Base-by-base conservation (phyloP, 2,797 vertebrate genomes). In the Hoplostethus mediterraneus region DNA sequence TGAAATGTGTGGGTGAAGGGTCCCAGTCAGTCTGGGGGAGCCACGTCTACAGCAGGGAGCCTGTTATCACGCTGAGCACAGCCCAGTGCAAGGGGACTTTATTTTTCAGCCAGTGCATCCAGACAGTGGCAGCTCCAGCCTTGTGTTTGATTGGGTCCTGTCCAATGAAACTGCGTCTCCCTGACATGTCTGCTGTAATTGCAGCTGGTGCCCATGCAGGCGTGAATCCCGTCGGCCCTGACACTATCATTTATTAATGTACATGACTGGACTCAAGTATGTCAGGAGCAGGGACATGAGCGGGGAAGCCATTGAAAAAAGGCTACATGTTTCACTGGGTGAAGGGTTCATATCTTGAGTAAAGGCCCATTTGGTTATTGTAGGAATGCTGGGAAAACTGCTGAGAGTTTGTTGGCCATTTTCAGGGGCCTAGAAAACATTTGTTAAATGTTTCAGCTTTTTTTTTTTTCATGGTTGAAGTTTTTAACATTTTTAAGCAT, bases 161-260 rank as follows among this genome's bases (percentile, higher is more conserved):
- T 84, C 70, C 14, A 38, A 73, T 65, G 82, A 74, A 83, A 62
- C 68, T 71, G 59, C 47, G 70, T 77, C 73, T 78, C 74, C 72
- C 65, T 73, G 72, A 84, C 88, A 85, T 61, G 80, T 81, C 75
- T 63, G 71, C 61, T 62, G 57, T 88, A 82, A 85, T 87, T 90
- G 87, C 75, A 79, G 82, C 75, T 64, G 77, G 87, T 82, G 88
- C 70, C 81, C 87, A 81, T 82, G 85, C 75, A 80, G 86, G 87
- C 70, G 54, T 88, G 89, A 93, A 86, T 86, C 80, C 83, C 80
- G 12, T 73, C 82, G 81, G 85, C 79, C 80, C 76, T 71, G 72
- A 63, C 44, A 17, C 61, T 57, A 82, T 93, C 76, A 90, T 93
- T 93, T 93, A 92, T 92, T 91, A 90, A 89, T 83, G 84, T 48